Percentiles rank a stretch among this genome's conserved stretches.
phyloP scores from a whole-genome alignment of 2,888 invertebrate genomes.

The Rhabditoides inermis region DNA sequence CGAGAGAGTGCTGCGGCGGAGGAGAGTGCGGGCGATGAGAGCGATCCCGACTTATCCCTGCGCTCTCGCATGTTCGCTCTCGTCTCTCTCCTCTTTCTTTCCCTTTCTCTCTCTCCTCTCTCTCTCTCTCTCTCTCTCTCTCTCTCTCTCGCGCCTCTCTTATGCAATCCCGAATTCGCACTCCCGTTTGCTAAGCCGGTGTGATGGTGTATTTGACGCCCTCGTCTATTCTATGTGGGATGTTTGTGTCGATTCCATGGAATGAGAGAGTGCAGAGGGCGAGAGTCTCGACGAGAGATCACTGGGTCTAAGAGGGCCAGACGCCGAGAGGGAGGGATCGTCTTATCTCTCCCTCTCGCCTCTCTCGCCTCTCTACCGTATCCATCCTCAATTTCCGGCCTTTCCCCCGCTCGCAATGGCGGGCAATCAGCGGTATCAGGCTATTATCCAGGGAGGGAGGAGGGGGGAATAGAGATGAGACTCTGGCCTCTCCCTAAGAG shows the following conservation, averaged over 20 bases:
- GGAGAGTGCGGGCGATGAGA: not conserved
- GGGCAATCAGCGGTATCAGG: no score
- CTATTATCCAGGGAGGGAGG: no score
- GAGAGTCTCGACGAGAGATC: not conserved
- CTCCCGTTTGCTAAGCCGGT: not conserved
- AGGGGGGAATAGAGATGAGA: no score
- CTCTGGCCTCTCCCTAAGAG: no score
- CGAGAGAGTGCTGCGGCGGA: not conserved
- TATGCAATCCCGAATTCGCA: not conserved
- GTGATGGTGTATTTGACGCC: no score
- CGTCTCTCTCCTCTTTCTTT: not conserved
- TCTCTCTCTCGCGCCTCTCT: not conserved
- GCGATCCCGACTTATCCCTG: not conserved
- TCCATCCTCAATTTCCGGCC: not conserved
- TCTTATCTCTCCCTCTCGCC: no score
- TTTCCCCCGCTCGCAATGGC: not conserved
- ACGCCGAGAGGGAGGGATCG: not conserved
- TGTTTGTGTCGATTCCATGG: no score
- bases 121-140: not conserved
- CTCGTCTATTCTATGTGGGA: no score
- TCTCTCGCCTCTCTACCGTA: not conserved
- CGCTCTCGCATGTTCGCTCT: no score
- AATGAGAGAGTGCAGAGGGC: not conserved
- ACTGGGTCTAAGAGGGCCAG: not conserved
- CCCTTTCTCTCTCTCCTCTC: slow-evolving; percentile 1